These are phyloP conservation scores for Bombus huntii DNA, from an alignment of 1,140 invertebrate species.

Conservation along the genomic window DNA sequence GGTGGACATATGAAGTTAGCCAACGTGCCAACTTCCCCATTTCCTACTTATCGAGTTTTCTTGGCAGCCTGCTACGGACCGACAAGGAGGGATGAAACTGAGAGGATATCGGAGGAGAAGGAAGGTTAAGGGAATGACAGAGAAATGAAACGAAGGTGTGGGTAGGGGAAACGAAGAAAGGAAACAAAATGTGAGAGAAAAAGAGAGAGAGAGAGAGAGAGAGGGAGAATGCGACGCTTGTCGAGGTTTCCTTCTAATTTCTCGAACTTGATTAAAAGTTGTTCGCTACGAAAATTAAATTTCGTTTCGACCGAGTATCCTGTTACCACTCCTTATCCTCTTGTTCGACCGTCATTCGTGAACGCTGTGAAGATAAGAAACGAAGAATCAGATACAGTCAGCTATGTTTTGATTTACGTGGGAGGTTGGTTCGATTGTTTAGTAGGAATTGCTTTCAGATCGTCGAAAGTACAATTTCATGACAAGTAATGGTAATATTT, in stretches of 20 bases:
- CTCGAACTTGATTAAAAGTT: conserved; percentile 79
- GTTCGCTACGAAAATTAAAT: conserved; percentile 75
- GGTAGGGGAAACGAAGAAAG: neutral
- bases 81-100: conserved; percentile 22
- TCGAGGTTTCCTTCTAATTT: conserved; percentile 76
- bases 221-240: conserved; percentile 33
- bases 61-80: conserved; percentile 41
- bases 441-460: too few species aligned
- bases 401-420: neutral
- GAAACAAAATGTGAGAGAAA: neutral
- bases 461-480: neutral
- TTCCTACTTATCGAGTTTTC: conserved; percentile 75
- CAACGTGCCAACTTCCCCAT: conserved; percentile 73
- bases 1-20: conserved; percentile 73
- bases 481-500: neutral
- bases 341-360: conserved; percentile 9
- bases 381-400: neutral
- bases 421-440: neutral
- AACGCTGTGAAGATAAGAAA: conserved; percentile 15
- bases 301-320: conserved; percentile 62
- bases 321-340: conserved; percentile 56
- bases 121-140: neutral
- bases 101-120: conserved; percentile 8
- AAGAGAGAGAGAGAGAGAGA: neutral
- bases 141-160: conserved; percentile 14